These are phyloP conservation scores for Ectemnius lituratus DNA, from an alignment of 2,888 invertebrate species.

Conservation along the genomic window DNA sequence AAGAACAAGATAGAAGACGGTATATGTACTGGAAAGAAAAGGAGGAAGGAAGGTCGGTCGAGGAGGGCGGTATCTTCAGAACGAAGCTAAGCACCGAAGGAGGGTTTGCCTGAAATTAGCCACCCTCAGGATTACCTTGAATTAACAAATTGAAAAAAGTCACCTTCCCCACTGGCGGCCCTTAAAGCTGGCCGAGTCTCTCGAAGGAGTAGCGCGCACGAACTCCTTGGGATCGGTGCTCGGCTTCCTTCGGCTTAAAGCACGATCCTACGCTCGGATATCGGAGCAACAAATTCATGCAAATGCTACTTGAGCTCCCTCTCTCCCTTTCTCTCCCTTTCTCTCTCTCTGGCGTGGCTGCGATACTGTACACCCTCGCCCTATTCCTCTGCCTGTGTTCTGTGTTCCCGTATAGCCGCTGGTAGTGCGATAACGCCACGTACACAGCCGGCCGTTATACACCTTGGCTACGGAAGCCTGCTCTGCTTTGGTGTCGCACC, in stretches of 20 bases:
- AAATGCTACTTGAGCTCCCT: slow-evolving; percentile 64
- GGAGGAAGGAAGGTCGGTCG: slow-evolving; percentile 26
- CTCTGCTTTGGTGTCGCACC: slow-evolving; percentile 47
- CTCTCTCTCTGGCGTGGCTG: slow-evolving; percentile 55
- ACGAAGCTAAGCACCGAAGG: slow-evolving; percentile 19
- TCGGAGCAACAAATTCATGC: slow-evolving; percentile 72
- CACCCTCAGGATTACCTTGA: slow-evolving; percentile 72
- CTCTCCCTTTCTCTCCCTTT: no score
- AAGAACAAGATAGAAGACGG: not conserved
- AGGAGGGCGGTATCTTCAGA: slow-evolving; percentile 11
- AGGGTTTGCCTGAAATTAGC: slow-evolving; percentile 70
- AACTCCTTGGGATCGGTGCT: slow-evolving; percentile 4
- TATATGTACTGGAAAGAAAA: not conserved
- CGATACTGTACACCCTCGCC: slow-evolving; percentile 52
- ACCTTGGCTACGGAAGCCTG: slow-evolving; percentile 49
- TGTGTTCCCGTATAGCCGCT: slow-evolving; percentile 50
- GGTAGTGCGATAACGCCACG: slow-evolving; percentile 62
- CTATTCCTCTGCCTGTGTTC: slow-evolving; percentile 24
- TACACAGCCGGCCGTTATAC: slow-evolving; percentile 58
- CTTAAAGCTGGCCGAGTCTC: slow-evolving; percentile 56
- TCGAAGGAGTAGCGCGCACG: slow-evolving; percentile 23
- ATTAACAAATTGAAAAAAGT: slow-evolving; percentile 76
- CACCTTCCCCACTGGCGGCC: slow-evolving; percentile 57
- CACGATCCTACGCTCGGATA: slow-evolving; percentile 62
- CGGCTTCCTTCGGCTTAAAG: slow-evolving; percentile 60